These are phyloP conservation scores for Amazona vittata DNA, from an alignment of 2,113 vertebrate genomes.

Conservation along the genomic window DNA sequence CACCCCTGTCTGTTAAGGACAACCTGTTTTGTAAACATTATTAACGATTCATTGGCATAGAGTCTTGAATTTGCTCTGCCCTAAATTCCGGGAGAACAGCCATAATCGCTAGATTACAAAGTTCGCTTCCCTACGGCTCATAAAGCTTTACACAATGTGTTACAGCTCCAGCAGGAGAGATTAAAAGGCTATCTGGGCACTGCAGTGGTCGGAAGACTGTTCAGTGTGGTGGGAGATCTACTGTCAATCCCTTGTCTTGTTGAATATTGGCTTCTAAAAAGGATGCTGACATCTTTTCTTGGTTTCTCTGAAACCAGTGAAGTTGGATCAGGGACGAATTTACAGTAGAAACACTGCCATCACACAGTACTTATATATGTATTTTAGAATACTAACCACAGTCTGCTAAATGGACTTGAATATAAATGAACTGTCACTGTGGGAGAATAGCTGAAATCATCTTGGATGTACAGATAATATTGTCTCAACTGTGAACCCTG, in stretches of 20 bases:
- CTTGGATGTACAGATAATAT: slow-evolving; percentile 14
- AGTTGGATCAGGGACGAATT: background rate
- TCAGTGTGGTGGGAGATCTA: background rate
- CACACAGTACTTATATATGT: background rate
- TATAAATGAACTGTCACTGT: slow-evolving; percentile 38
- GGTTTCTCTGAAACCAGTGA: background rate
- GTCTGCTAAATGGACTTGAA: slow-evolving; percentile 31
- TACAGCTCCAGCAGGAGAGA: background rate
- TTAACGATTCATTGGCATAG: background rate
- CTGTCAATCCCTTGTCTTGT: background rate
- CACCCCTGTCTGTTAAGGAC: background rate
- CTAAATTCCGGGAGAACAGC: background rate
- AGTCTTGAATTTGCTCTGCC: background rate
- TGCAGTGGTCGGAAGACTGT: background rate
- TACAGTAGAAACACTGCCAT: background rate
- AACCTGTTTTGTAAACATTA: background rate
- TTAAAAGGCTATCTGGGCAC: background rate
- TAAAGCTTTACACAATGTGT: background rate
- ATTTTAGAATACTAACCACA: slow-evolving; percentile 30
- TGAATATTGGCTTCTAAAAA: background rate
- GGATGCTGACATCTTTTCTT: background rate
- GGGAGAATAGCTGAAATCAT: slow-evolving; percentile 25
- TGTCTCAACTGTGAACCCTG: slow-evolving; percentile 5
- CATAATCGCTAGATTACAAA: background rate
- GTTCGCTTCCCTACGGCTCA: background rate